Percentiles rank a stretch among this genome's conserved stretches.
Conservation (phyloP, 2,888 invertebrate genomes). For the Macrosiphum euphorbiae region DNA sequence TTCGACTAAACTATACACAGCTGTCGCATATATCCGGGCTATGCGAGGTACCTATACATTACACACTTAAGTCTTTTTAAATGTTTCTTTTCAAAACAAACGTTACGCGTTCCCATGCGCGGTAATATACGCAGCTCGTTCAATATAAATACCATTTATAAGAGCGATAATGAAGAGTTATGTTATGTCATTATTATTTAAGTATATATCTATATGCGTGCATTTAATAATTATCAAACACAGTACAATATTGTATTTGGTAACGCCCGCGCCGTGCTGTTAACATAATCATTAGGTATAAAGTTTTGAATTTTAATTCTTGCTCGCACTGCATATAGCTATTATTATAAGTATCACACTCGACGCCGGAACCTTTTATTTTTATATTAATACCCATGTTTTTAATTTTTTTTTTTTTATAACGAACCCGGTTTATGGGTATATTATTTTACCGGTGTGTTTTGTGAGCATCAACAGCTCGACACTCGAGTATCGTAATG, state of each 20-base stretch:
- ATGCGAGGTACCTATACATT: neutral
- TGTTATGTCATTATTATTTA: neutral
- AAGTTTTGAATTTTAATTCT: neutral
- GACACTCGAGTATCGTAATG: neutral
- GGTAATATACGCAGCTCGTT: neutral
- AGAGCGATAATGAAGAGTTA: neutral
- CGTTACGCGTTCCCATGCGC: neutral
- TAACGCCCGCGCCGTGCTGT: neutral
- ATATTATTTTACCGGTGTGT: neutral
- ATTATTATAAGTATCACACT: neutral
- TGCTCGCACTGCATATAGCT: neutral
- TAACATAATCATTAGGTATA: neutral
- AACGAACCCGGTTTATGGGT: neutral
- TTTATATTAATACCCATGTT: neutral
- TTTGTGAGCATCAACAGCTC: neutral
- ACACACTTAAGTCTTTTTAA: neutral
- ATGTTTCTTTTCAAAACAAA: constrained; percentile 5
- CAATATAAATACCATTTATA: constrained; percentile 5
- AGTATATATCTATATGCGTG: neutral
- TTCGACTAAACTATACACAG: neutral
- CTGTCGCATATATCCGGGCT: neutral
- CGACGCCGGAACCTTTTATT: neutral
- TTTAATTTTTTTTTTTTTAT: neutral
- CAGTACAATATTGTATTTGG: neutral
- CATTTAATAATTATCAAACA: neutral